Base-by-base conservation (phyloP, 2,797 vertebrate genomes). In the Platalea minor region DNA sequence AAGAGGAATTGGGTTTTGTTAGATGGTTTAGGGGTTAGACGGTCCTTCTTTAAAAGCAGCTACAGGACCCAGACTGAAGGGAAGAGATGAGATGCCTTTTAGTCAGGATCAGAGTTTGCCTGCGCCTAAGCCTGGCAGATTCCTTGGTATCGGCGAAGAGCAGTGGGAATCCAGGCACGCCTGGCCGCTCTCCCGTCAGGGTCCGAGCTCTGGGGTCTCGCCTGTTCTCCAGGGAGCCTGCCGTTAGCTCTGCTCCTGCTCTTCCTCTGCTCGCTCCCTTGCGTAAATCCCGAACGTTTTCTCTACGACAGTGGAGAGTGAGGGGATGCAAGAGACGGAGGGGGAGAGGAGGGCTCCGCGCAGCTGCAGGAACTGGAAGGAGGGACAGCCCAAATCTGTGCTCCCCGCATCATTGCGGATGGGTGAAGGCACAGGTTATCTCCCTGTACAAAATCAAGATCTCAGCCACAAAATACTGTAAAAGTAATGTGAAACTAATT, bases 91-190 rank as follows among this genome's bases (percentile, higher is more conserved):
- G 26, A 45, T 20, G 17, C 21, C 17, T 69, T 61, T 54, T 28
- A 24, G 26, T n/a, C 29, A 60, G 53, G 43, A 25, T 12, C 9
- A 13, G 48, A 20, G 51, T 28, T 59, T n/a, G 51, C 59, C 43
- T 19, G 25, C 5, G 13, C 28, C 28, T 11, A 17, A 26, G 45
- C 11, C 2, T 4, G 67, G 23, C 33, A 21, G 20, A 13, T 72
- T 28, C 46, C 25, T 19, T 3, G 10, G 12, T 16, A 45, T 3
- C 20, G 16, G 29, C n/a, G 31, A 17, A 29, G 67, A n/a, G 15
- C 0, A 5, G 12, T 7, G 57, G 28, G 57, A n/a, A 37, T 19
- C n/a, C 26, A 13, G 31, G 35, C 31, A 12, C 1, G 17, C n/a
- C 46, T 18, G 19, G 51, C 64, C 4, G 7, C 21, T 43, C n/a